Evolutionary conservation across 1,140 invertebrate genomes (phyloP).

Genomic region (Micrasema minimum): DNA sequence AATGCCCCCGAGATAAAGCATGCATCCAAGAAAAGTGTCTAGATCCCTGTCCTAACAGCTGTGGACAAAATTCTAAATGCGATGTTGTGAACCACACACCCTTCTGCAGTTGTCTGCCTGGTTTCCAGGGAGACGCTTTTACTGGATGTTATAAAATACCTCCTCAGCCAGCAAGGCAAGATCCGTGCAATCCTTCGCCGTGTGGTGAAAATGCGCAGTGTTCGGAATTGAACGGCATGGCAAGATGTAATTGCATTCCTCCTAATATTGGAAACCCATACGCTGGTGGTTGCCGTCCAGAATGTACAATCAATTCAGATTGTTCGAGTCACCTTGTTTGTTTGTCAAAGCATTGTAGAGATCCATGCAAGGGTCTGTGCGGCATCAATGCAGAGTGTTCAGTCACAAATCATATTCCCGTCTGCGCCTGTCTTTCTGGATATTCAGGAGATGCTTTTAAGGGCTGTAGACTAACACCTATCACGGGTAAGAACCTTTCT

Average conservation of each 20-base stretch:
- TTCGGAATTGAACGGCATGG: conserved; percentile 72
- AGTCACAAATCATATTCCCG: conserved; percentile 84
- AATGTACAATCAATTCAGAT: conserved; percentile 84
- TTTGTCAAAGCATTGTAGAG: conserved; percentile 84
- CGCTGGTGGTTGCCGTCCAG: conserved; percentile 79
- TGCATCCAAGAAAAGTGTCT: conserved; percentile 84
- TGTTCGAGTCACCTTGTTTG: conserved; percentile 85
- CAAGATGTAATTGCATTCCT: conserved; percentile 83
- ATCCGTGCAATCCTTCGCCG: conserved; percentile 83
- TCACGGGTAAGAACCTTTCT: conserved; percentile 70
- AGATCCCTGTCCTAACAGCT: conserved; percentile 79
- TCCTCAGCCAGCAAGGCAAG: conserved; percentile 60
- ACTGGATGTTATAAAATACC: conserved; percentile 75
- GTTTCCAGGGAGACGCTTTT: conserved; percentile 85
- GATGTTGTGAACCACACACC: conserved; percentile 84
- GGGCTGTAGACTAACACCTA: conserved; percentile 73
- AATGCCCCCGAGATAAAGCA: conserved; percentile 78
- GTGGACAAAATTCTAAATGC: conserved; percentile 83
- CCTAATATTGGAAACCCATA: conserved; percentile 88
- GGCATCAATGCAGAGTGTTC: conserved; percentile 84
- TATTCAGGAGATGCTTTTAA: conserved; percentile 85
- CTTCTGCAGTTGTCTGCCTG: conserved; percentile 79
- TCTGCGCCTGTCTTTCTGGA: conserved; percentile 80
- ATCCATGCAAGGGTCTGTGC: conserved; percentile 90
- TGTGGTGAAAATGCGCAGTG: conserved; percentile 86